Percentiles rank a stretch among this genome's conserved stretches.
Evolutionary conservation across 2,888 invertebrate genomes (phyloP).

Genomic region (Axea sp.): DNA sequence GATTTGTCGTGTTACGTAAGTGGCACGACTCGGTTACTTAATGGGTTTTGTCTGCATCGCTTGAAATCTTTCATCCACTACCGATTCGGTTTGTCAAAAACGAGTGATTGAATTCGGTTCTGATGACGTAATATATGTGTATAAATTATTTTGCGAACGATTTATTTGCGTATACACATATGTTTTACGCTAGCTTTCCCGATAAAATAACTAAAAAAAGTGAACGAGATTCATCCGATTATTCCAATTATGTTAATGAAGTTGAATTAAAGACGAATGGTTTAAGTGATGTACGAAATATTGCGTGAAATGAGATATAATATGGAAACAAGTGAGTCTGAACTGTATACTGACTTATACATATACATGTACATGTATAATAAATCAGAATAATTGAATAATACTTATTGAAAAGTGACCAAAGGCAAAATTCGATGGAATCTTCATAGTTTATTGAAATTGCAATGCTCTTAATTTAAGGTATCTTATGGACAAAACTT

Average conservation of each 20-base stretch:
- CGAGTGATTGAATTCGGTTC: conserved; percentile 22
- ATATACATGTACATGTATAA: no score
- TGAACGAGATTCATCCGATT: conserved; percentile 26
- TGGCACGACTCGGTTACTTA: conserved; percentile 6
- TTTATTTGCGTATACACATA: conserved; percentile 12
- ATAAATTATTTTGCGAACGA: no score
- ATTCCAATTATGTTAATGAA: conserved; percentile 21
- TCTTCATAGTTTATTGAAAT: no score
- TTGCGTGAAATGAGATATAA: neutral
- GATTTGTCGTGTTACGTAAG: conserved; percentile 9
- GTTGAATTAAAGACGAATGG: conserved; percentile 12
- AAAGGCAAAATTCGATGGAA: no score
- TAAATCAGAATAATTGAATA: no score
- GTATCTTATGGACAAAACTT: no score
- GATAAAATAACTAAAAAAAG: conserved; percentile 14
- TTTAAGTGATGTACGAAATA: conserved; percentile 1
- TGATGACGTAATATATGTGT: no score
- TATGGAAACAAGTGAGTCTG: no score
- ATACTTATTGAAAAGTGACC: no score
- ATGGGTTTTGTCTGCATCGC: conserved; percentile 9
- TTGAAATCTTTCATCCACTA: conserved; percentile 8
- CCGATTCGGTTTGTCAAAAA: conserved; percentile 22
- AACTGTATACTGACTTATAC: no score
- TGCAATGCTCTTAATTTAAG: no score
- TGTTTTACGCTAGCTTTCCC: conserved; percentile 20